phyloP scores from a whole-genome alignment of 2,113 vertebrate genomes.

The Coryphaenoides rupestris region DNA sequence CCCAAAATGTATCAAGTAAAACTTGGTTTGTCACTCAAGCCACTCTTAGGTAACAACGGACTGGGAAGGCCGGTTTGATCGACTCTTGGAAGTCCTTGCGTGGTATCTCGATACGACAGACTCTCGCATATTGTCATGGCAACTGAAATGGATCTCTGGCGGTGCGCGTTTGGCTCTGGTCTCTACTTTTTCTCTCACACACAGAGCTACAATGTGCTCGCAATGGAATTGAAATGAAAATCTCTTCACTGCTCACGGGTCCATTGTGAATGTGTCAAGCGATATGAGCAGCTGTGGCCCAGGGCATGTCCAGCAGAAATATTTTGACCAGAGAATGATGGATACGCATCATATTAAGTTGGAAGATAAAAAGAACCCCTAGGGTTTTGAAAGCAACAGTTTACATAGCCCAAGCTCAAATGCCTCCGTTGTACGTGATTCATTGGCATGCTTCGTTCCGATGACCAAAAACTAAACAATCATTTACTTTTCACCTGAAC shows the following conservation, averaged over 20 bases:
- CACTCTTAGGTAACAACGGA: not conserved
- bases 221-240: slow-evolving; percentile 24
- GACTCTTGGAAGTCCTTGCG: slow-evolving; percentile 14
- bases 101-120: slow-evolving; percentile 22
- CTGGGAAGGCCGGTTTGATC: slow-evolving; percentile 5
- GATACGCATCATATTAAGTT: too few relatives aligned
- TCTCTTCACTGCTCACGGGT: slow-evolving; percentile 30
- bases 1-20: slow-evolving; percentile 1
- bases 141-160: slow-evolving; percentile 33
- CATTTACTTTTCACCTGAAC: not conserved
- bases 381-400: not conserved
- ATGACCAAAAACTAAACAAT: slow-evolving; percentile 12
- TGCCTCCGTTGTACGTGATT: not conserved
- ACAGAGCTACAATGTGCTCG: slow-evolving; percentile 50
- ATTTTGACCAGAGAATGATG: slow-evolving; percentile 8
- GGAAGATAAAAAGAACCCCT: too few relatives aligned
- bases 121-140: slow-evolving; percentile 26
- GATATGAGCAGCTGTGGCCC: slow-evolving; percentile 28
- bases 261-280: slow-evolving; percentile 36
- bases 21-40: not conserved
- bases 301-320: slow-evolving; percentile 20
- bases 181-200: not conserved
- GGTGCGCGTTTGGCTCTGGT: slow-evolving; percentile 36
- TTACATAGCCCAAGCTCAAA: too few relatives aligned
- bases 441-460: not conserved